phyloP scores from a whole-genome alignment of 1,140 invertebrate genomes.

The Euura lappo region DNA sequence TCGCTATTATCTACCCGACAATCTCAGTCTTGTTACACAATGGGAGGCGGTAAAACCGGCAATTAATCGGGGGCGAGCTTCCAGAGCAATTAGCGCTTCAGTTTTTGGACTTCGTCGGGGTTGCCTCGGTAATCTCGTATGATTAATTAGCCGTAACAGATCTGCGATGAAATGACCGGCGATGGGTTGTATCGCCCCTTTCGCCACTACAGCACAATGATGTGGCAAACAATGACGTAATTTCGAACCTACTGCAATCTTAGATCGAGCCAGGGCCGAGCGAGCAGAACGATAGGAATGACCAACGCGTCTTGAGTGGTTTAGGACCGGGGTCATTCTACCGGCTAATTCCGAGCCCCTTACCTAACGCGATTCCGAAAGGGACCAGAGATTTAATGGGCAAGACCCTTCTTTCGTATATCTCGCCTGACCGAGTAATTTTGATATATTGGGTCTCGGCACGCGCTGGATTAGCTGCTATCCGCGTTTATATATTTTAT shows the following conservation, averaged over 20 bases:
- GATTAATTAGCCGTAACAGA: background rate
- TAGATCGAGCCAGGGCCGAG: too few species aligned
- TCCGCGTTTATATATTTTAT: background rate
- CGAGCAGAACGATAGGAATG: too few species aligned
- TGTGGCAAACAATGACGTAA: too few species aligned
- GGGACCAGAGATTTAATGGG: background rate
- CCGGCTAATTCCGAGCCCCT: background rate
- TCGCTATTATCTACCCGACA: too few species aligned
- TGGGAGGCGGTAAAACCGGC: background rate
- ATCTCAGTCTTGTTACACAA: too few species aligned
- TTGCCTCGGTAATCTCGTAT: background rate
- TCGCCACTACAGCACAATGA: too few species aligned
- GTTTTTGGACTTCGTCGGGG: background rate
- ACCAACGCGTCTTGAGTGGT: background rate
- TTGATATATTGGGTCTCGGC: constrained; percentile 40
- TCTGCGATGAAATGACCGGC: background rate
- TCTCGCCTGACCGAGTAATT: constrained; percentile 45
- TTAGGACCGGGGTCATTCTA: background rate
- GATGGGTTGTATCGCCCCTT: too few species aligned
- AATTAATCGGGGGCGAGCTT: background rate
- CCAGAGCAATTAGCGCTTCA: too few species aligned
- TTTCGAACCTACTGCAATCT: too few species aligned
- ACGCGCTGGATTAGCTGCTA: background rate
- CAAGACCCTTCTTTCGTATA: constrained; percentile 27
- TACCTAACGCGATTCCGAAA: background rate